phyloP scores from a whole-genome alignment of 2,113 vertebrate genomes.

The Motacilla alba region DNA sequence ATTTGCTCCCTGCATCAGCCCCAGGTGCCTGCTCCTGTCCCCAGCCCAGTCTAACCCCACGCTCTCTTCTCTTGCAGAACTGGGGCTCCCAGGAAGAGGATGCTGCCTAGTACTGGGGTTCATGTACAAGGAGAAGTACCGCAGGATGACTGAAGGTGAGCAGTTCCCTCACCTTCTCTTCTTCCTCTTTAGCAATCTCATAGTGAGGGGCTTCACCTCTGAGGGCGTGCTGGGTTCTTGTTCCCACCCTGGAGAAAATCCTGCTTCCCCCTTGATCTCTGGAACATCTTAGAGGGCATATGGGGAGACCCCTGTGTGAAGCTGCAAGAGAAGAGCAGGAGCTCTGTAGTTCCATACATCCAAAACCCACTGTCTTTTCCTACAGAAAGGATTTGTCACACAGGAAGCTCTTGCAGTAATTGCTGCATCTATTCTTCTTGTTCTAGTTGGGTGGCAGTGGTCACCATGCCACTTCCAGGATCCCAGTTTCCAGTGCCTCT shows the following conservation, averaged over 20 bases:
- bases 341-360: background rate
- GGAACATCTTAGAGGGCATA: background rate
- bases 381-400: background rate
- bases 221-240: background rate
- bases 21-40: background rate
- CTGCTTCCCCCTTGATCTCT: background rate
- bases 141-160: constrained; percentile 84
- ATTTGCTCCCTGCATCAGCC: background rate
- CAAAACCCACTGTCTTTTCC: background rate
- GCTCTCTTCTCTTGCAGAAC: constrained; percentile 73
- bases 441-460: background rate
- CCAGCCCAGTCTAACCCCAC: background rate
- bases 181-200: background rate
- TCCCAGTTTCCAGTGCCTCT: background rate
- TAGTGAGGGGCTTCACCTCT: background rate
- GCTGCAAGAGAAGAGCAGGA: background rate
- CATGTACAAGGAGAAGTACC: constrained; percentile 83
- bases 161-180: background rate
- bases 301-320: background rate
- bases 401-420: background rate
- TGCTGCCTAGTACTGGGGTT: constrained; percentile 80
- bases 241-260: background rate
- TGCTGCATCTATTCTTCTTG: background rate
- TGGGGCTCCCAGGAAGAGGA: constrained; percentile 79
- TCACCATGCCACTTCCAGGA: background rate